Percentiles rank a stretch among this genome's conserved stretches.
Evolutionary conservation across 2,888 invertebrate species (phyloP).

Genomic region (Mesorhabditis sp.): DNA sequence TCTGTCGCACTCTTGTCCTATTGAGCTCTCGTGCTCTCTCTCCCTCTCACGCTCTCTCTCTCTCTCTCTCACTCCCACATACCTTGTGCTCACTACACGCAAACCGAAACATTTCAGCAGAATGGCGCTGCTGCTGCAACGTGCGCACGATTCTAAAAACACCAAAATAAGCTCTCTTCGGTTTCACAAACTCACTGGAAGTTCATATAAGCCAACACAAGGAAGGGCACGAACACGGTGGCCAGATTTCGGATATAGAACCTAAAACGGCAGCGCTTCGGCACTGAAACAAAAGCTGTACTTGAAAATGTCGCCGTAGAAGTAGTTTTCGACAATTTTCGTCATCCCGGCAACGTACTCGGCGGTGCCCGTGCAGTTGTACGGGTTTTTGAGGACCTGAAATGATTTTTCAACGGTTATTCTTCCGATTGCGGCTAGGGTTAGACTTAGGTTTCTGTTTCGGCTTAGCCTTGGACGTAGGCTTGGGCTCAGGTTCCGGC

Average conservation of each 20-base stretch:
- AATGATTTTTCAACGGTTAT: not conserved
- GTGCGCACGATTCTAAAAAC: conserved; percentile 36
- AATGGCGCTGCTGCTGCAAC: conserved; percentile 46
- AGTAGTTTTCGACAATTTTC: conserved; percentile 36
- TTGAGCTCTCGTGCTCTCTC: too few species aligned
- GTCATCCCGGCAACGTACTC: conserved; percentile 42
- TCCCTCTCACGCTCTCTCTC: too few species aligned
- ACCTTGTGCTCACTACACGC: conserved; percentile 51
- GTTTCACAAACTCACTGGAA: conserved; percentile 14
- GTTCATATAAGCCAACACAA: conserved; percentile 45
- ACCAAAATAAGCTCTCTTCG: not conserved
- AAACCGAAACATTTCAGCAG: conserved; percentile 54
- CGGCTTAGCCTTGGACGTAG: too few species aligned
- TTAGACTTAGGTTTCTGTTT: too few species aligned
- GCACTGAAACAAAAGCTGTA: not conserved
- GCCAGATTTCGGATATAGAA: conserved; percentile 39
- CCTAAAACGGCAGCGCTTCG: not conserved
- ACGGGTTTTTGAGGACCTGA: conserved; percentile 38
- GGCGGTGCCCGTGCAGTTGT: conserved; percentile 42
- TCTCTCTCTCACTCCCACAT: not conserved
- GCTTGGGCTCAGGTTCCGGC: too few species aligned
- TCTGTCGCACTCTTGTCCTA: too few species aligned
- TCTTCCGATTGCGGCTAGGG: not conserved
- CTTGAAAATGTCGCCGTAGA: conserved; percentile 48
- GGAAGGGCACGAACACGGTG: conserved; percentile 53